Evolutionary conservation across 2,888 invertebrate species (phyloP), one percentile per base, ranked within the genome.

Genomic region (Drosophila pegasa): DNA sequence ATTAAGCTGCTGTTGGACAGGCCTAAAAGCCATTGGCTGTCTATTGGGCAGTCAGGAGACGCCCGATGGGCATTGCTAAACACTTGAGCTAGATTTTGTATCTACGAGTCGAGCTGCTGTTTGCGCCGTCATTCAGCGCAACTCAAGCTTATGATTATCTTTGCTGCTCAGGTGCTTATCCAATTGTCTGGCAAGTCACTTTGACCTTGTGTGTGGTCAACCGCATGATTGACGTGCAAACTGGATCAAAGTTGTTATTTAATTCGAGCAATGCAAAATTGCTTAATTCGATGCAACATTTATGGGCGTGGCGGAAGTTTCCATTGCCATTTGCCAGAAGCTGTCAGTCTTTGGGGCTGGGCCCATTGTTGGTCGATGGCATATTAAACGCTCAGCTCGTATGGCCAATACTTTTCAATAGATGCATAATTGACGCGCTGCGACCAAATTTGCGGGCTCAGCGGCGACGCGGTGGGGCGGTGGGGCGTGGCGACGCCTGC

Each of bases 281-380:
- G 62, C 56, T 67, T 75, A 75, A 75, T 71, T 22, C 65, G 59
- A 75, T 75, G 59, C 63, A 75, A 59, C 63, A 75, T 75, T 75
- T 67, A 71, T 57, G 45, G 29, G 14, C 33, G 16, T 10, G 48
- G n/a, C 51, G 56, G 43, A 67, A 57, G 52, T 67, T 52, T 33
- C n/a, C n/a, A n/a, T n/a, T 54, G 37, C 25, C 59, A 54, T 9
- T 33, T 52, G 58, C 38, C 59, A 27, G 66, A 58, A 66, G 48
- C 67, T 62, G 57, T 71, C 58, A 75, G 33, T 63, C 56, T 59
- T 67, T 25, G 18, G 43, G 18, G 43, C 22, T 16, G 7, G 57
- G 54, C 18, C 18, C 40, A 40, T 52, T 57, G 50, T 47, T 43
- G 18, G 38, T 16, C 43, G 41, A 56, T 57, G 57, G 57, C 58